Evolutionary conservation across 2,797 vertebrate genomes (phyloP).

Genomic region (Anguilla obscura): DNA sequence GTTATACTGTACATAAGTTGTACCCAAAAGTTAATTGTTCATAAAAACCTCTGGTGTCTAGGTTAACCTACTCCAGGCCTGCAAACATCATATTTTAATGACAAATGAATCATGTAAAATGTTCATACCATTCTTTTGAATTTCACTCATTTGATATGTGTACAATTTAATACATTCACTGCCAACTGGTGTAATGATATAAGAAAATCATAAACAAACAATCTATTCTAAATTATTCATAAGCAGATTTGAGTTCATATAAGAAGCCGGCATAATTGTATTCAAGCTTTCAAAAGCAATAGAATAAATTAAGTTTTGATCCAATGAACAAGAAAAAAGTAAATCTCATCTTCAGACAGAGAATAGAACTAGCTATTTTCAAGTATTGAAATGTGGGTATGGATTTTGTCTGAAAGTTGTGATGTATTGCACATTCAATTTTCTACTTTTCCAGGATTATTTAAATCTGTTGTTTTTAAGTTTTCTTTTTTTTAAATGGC

Average conservation of each 20-base stretch:
- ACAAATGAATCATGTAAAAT: neutral
- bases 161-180: neutral
- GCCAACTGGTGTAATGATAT: neutral
- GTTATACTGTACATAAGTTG: neutral
- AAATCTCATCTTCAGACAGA: neutral
- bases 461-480: neutral
- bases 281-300: constrained; percentile 10
- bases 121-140: neutral
- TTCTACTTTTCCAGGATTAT: neutral
- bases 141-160: neutral
- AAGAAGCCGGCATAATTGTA: neutral
- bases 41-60: constrained; percentile 1
- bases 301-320: neutral
- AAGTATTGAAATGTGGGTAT: neutral
- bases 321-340: neutral
- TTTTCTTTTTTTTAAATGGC: neutral
- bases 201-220: neutral
- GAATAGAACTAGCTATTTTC: neutral
- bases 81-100: neutral
- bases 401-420: neutral
- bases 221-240: constrained; percentile 21
- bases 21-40: neutral
- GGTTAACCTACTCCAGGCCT: neutral
- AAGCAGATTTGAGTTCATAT: constrained; percentile 3
- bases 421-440: neutral